These are phyloP conservation scores for Cossypha heuglini DNA, from an alignment of 2,797 vertebrate genomes.

Conservation along the genomic window DNA sequence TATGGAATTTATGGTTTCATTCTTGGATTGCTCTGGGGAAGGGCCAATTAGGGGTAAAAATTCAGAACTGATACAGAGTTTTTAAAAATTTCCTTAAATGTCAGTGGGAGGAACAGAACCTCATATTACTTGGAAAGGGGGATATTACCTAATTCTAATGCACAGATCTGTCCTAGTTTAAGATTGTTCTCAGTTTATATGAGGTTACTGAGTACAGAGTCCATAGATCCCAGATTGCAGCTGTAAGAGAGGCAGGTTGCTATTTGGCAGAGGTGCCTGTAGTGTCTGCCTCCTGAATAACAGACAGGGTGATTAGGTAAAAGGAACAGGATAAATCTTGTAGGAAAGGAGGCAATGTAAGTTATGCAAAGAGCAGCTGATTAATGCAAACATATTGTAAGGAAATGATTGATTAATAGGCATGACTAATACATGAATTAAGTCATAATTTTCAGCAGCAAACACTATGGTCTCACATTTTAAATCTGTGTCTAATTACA, in stretches of 20 bases:
- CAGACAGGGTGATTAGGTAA: background rate
- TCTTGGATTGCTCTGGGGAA: background rate
- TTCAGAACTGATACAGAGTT: background rate
- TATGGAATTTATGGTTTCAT: background rate
- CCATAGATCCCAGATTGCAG: background rate
- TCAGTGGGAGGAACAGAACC: background rate
- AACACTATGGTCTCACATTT: background rate
- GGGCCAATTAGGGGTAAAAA: background rate
- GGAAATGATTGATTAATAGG: conserved; percentile 29
- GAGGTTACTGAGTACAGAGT: background rate
- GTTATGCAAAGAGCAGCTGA: background rate
- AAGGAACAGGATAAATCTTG: background rate
- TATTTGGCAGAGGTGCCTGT: background rate
- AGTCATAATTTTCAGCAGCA: background rate
- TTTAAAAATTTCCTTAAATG: background rate
- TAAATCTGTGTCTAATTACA: conserved; percentile 18
- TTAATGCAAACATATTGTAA: conserved; percentile 28
- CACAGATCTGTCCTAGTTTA: background rate
- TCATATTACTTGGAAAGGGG: background rate
- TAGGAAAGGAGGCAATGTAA: background rate
- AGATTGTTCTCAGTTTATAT: background rate
- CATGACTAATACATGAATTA: conserved; percentile 16
- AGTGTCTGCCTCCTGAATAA: background rate
- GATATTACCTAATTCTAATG: background rate
- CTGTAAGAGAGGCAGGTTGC: background rate